Percentiles rank a stretch among this genome's conserved stretches.
Evolutionary conservation across 2,888 invertebrate genomes (phyloP).

Genomic region (Trachelus tabidus): DNA sequence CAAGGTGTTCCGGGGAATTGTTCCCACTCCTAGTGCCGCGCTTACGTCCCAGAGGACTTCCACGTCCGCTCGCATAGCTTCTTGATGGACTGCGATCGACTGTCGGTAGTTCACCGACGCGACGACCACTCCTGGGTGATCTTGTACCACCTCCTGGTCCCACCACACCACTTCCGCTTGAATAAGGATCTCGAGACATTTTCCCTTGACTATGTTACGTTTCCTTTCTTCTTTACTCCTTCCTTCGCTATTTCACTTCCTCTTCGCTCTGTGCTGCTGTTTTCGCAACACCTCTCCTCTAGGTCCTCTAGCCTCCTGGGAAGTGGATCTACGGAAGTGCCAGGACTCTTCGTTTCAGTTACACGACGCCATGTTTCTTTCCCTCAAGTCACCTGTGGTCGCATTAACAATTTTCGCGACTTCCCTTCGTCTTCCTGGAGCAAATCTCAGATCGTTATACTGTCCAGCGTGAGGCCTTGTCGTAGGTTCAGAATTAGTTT

Average conservation of each 20-base stretch:
- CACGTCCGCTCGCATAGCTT: slow-evolving; percentile 77
- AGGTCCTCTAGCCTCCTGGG: background rate
- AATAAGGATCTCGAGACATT: slow-evolving; percentile 75
- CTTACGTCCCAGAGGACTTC: slow-evolving; percentile 70
- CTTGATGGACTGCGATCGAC: slow-evolving; percentile 91
- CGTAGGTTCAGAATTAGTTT: background rate
- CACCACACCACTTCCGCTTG: slow-evolving; percentile 70
- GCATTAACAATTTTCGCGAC: background rate
- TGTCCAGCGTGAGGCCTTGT: background rate
- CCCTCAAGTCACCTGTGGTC: background rate
- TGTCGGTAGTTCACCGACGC: slow-evolving; percentile 80
- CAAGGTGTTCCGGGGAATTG: slow-evolving; percentile 72
- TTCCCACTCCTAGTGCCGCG: slow-evolving; percentile 71
- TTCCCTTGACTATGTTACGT: slow-evolving; percentile 36
- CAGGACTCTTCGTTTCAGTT: background rate
- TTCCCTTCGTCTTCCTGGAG: background rate
- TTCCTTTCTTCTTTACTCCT: background rate
- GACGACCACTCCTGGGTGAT: slow-evolving; percentile 72
- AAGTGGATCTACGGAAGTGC: background rate
- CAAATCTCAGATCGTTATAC: background rate
- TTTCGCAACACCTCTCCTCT: background rate
- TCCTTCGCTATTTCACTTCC: background rate
- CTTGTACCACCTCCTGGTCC: slow-evolving; percentile 74
- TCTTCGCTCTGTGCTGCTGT: background rate
- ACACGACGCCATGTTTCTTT: background rate